A percentile compares a stretch with the other conserved stretches of the same genome.
Evolutionary conservation across 2,797 vertebrate genomes (phyloP).

Genomic region (Phylloscopus collybita): DNA sequence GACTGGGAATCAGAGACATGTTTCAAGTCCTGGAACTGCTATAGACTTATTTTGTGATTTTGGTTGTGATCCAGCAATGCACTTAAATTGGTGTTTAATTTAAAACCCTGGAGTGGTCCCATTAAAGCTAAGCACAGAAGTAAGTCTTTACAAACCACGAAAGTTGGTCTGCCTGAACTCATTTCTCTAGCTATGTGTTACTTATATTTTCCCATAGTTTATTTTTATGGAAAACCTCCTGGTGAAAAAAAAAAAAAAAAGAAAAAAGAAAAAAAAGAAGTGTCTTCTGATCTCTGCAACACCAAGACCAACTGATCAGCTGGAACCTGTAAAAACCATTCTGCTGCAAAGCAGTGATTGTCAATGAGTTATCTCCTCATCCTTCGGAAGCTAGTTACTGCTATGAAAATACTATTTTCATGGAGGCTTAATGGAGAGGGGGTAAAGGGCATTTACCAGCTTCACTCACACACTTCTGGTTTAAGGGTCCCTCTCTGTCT

Average conservation of each 20-base stretch:
- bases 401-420: background rate
- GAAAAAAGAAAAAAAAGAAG: background rate
- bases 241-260: background rate
- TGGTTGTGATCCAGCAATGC: conserved; percentile 35
- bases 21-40: conserved; percentile 17
- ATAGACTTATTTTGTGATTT: conserved; percentile 20
- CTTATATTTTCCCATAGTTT: conserved; percentile 6
- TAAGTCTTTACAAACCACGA: conserved; percentile 13
- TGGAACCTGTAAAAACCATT: background rate
- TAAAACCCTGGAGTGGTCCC: conserved; percentile 16
- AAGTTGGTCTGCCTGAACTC: background rate
- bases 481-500: background rate
- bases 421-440: background rate
- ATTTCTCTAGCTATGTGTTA: background rate
- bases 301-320: background rate
- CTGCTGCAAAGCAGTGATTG: background rate
- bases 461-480: background rate
- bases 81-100: conserved; percentile 41
- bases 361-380: background rate
- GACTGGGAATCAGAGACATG: background rate
- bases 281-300: background rate
- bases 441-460: background rate
- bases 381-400: background rate
- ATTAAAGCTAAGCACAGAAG: conserved; percentile 10
- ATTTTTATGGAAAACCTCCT: conserved; percentile 26